A percentile compares a stretch with the other conserved stretches of the same genome.
Conservation (phyloP, 2,113 vertebrate species). For the Orientallactaga bullata region DNA sequence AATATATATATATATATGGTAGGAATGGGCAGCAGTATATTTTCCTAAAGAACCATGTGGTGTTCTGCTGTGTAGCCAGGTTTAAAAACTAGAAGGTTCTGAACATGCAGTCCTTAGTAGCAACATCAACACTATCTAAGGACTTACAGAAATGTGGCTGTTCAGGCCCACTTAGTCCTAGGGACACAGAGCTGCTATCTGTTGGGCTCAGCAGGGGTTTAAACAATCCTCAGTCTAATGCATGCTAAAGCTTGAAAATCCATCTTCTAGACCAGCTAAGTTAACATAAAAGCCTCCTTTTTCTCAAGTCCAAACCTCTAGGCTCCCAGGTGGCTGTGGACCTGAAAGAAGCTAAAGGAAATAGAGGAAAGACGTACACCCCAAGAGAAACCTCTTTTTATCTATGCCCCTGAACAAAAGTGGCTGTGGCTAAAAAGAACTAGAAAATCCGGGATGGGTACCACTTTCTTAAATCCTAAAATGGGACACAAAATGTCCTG, state of each 20-base stretch:
- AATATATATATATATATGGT: no score
- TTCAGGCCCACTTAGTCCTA: background rate
- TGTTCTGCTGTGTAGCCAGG: background rate
- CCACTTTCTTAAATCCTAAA: background rate
- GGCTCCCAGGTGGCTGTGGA: background rate
- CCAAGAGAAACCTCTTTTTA: background rate
- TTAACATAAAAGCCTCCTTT: constrained; percentile 1
- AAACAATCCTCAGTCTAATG: background rate
- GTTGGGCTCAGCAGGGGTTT: background rate
- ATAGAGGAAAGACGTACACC: background rate
- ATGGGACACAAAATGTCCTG: background rate
- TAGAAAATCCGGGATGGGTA: no score
- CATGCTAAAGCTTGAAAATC: background rate
- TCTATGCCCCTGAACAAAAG: background rate
- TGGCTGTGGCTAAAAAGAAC: background rate
- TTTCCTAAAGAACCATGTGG: background rate
- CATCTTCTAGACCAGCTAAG: background rate
- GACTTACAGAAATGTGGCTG: background rate
- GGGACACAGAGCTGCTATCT: background rate
- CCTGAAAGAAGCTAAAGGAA: background rate
- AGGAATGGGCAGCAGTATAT: background rate
- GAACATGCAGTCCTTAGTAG: background rate
- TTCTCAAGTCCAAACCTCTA: background rate
- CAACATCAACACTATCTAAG: background rate
- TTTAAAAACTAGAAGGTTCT: background rate